Conservation (phyloP, 2,797 vertebrate species). For the Anas flavirostris region DNA sequence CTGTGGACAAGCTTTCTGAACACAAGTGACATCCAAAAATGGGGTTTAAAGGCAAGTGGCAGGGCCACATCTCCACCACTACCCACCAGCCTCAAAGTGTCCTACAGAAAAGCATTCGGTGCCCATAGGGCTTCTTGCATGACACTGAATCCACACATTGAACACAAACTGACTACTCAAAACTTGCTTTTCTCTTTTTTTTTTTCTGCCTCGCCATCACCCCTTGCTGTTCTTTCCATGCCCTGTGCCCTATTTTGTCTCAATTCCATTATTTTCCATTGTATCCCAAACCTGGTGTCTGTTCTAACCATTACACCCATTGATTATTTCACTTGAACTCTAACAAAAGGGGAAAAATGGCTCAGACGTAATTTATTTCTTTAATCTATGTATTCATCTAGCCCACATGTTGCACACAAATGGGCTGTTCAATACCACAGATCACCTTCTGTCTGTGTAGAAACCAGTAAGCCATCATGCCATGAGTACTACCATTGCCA, state of each 20-base stretch:
- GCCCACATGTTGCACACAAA: not conserved
- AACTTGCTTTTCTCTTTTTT: not conserved
- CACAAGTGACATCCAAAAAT: not conserved
- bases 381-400: not conserved
- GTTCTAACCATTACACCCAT: not conserved
- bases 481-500: fast-evolving
- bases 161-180: not conserved
- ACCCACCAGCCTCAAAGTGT: not conserved
- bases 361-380: not conserved
- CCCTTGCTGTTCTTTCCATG: not conserved
- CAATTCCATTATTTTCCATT: not conserved
- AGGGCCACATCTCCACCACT: not conserved
- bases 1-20: fast-evolving
- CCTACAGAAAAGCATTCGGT: not conserved
- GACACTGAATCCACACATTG: not conserved
- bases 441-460: not conserved
- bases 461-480: not conserved
- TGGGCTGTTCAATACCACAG: not conserved
- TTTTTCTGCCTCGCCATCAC: not conserved
- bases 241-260: not conserved
- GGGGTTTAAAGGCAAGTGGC: not conserved
- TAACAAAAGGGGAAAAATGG: not conserved
- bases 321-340: fast-evolving
- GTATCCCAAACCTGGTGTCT: not conserved
- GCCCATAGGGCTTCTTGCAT: not conserved